Conservation (phyloP, 2,113 vertebrate species). For the Microcebus griseorufus region DNA sequence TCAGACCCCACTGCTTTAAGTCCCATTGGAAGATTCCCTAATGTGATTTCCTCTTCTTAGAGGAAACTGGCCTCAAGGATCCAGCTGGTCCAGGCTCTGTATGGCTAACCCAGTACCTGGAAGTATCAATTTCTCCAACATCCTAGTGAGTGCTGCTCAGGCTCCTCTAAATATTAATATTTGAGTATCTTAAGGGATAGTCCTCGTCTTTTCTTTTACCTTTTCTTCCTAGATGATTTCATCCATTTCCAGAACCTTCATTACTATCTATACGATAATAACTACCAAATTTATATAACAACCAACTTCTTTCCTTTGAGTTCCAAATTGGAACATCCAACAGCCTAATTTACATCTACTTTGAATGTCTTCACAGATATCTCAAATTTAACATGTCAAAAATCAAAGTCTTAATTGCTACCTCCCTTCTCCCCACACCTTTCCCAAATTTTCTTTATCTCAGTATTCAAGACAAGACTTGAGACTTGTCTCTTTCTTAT, state of each 20-base stretch:
- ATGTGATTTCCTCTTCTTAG: not conserved
- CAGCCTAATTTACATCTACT: conserved; percentile 65
- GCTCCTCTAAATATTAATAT: not conserved
- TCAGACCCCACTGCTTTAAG: not conserved
- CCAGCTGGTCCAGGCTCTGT: not conserved
- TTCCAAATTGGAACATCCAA: conserved; percentile 44
- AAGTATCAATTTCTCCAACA: not conserved
- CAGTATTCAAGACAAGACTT: not conserved
- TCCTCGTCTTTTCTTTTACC: not conserved
- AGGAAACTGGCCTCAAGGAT: not conserved
- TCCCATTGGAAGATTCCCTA: not conserved
- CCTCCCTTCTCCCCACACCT: not conserved
- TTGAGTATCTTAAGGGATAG: not conserved
- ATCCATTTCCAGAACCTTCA: conserved; percentile 35
- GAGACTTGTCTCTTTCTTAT: not conserved
- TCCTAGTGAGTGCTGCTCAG: not conserved
- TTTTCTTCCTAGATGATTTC: conserved; percentile 26
- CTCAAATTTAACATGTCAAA: conserved; percentile 65
- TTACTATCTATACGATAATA: conserved; percentile 59
- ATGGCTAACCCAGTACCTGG: not conserved
- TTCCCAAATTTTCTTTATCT: not conserved
- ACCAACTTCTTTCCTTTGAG: conserved; percentile 51
- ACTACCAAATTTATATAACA: conserved; percentile 65
- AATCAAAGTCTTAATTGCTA: conserved; percentile 51
- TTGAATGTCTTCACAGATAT: conserved; percentile 66